phyloP scores from a whole-genome alignment of 2,888 invertebrate genomes.

The Fabriciana adippe region DNA sequence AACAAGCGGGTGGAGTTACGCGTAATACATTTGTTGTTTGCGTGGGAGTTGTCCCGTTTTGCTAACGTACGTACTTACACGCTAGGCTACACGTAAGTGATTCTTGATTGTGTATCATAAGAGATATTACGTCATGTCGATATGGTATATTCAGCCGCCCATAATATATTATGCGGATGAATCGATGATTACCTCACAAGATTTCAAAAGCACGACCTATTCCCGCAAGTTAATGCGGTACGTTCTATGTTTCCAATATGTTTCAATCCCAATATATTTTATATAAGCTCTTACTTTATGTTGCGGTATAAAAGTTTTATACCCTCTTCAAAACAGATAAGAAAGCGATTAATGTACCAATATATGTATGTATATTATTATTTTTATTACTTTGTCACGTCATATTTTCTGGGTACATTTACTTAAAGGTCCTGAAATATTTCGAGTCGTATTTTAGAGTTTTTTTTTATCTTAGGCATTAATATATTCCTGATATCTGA shows the following conservation, averaged over 20 bases:
- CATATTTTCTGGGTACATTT: background rate
- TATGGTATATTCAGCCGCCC: constrained; percentile 23
- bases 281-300: background rate
- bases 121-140: constrained; percentile 35
- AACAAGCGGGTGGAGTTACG: constrained; percentile 49
- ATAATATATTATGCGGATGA: background rate
- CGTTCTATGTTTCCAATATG: background rate
- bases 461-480: no score
- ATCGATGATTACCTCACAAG: background rate
- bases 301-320: constrained; percentile 5
- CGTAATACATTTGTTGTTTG: constrained; percentile 41
- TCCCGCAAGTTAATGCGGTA: background rate
- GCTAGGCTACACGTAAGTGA: constrained; percentile 35
- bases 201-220: background rate
- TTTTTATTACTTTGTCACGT: constrained; percentile 1
- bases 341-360: background rate
- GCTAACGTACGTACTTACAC: constrained; percentile 27
- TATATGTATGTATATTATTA: constrained; percentile 1
- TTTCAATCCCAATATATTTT: background rate
- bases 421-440: no score
- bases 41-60: constrained; percentile 64
- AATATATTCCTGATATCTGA: no score
- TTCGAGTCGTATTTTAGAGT: no score
- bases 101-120: constrained; percentile 38
- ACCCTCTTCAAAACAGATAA: no score